A percentile compares a stretch with the other conserved stretches of the same genome.
phyloP scores from a whole-genome alignment of 2,113 vertebrate species.

The Puntigrus tetrazona region DNA sequence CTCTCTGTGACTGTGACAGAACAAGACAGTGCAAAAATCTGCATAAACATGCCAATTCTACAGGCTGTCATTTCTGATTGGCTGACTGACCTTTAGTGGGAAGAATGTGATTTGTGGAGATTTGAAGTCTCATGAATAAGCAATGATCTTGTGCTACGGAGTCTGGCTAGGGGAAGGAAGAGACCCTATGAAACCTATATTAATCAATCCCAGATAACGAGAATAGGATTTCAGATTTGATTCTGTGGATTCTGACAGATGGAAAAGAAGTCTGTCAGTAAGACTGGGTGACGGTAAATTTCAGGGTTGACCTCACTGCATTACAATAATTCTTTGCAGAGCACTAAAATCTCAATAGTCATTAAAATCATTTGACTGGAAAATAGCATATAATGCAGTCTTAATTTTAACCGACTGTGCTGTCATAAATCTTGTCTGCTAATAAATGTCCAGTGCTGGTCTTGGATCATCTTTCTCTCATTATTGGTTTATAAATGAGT shows the following conservation, averaged over 20 bases:
- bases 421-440: background rate
- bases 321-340: slow-evolving; percentile 18
- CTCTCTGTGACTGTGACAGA: background rate
- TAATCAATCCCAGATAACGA: slow-evolving; percentile 28
- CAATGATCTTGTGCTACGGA: slow-evolving; percentile 35
- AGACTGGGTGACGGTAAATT: slow-evolving; percentile 20
- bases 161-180: slow-evolving; percentile 16
- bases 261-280: slow-evolving; percentile 10
- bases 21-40: background rate
- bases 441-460: background rate
- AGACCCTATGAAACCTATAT: slow-evolving; percentile 10
- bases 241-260: background rate
- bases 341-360: background rate
- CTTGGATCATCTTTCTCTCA: background rate
- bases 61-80: slow-evolving; percentile 35
- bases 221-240: slow-evolving; percentile 21
- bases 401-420: background rate
- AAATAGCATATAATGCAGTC: background rate
- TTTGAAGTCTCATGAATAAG: slow-evolving; percentile 48
- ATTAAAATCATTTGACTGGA: slow-evolving; percentile 13
- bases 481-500: background rate
- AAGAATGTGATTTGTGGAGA: slow-evolving; percentile 36
- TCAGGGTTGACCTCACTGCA: slow-evolving; percentile 19
- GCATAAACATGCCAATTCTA: slow-evolving; percentile 19
- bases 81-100: slow-evolving; percentile 35